Percentiles rank a stretch among this genome's conserved stretches.
phyloP scores from a whole-genome alignment of 2,888 invertebrate genomes.

The Archaeoteleia sp. region DNA sequence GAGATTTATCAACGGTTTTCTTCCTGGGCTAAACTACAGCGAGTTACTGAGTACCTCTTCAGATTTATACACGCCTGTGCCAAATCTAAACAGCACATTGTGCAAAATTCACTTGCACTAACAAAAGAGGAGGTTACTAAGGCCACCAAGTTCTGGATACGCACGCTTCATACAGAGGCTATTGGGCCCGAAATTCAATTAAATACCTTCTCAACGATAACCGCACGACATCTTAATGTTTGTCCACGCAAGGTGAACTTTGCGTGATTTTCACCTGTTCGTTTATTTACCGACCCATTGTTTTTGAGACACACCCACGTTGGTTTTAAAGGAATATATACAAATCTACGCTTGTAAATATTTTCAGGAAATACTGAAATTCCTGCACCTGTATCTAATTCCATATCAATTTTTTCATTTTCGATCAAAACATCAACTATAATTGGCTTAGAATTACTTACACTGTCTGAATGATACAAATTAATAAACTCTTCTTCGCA shows the following conservation, averaged over 20 bases:
- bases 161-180: too few species aligned
- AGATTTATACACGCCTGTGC: too few species aligned
- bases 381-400: slow-evolving; percentile 59
- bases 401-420: slow-evolving; percentile 53
- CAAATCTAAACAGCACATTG: too few species aligned
- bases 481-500: not conserved
- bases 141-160: too few species aligned
- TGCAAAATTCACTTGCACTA: too few species aligned
- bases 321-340: not conserved
- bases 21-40: too few species aligned
- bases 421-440: slow-evolving; percentile 43
- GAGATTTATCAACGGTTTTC: too few species aligned
- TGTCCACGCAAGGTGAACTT: not conserved
- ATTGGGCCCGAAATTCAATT: too few species aligned
- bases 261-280: slow-evolving; percentile 25
- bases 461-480: not conserved
- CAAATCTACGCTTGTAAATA: slow-evolving; percentile 7
- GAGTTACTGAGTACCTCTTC: too few species aligned
- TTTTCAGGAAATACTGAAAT: slow-evolving; percentile 33
- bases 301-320: slow-evolving; percentile 21
- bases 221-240: not conserved
- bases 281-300: slow-evolving; percentile 20
- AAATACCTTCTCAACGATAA: slow-evolving; percentile 2
- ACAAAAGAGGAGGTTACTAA: too few species aligned
- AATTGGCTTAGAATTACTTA: slow-evolving; percentile 3